Evolutionary conservation across 2,888 invertebrate genomes (phyloP), one percentile per base, ranked within the genome.

Genomic region (Thymelicus lineola): DNA sequence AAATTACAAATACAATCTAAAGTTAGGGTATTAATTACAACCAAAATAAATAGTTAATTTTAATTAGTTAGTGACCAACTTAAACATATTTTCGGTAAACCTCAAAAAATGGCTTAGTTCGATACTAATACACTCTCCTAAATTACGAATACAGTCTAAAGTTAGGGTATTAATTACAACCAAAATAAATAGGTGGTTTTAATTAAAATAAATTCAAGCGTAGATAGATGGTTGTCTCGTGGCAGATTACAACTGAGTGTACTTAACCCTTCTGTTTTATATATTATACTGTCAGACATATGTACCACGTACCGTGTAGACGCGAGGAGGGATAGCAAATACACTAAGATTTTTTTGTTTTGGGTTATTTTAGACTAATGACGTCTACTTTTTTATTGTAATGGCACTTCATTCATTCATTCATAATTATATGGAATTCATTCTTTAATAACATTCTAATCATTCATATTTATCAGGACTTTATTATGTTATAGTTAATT

Each of bases 261-360:
- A 76, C 78, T 84, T 84, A 89, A 89, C 88, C 89, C 90, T 88
- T 86, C 81, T 74, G 74, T 81, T 78, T 79, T 85, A 82, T 85
- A 84, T 66, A 66, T 85, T 72, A 79, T 76, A 75, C 79, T 84
- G 85, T 85, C 84, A 82, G 77, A 76, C 72, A 82, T 78, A 86
- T 83, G 80, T 83, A 85, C 82, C 75, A 86, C 82, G 80, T 83
- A 85, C 82, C 75, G 72, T 76, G 75, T 74, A 78, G 75, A 77
- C 72, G 70, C 68, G 75, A 17, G 46, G 46, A 80, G 17, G 35
- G 81, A 71, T 62, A 61, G 72, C 74, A 78, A 74, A 66, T 66
- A 57, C n/a, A n/a, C n/a, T n/a, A 59, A 14, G 17, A 72, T 73
- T 74, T 74, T 74, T 74, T 74, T 17, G n/a, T 45, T 45, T 9